Conservation (phyloP, 1,140 invertebrate species). For the Ptiloglossa arizonensis region DNA sequence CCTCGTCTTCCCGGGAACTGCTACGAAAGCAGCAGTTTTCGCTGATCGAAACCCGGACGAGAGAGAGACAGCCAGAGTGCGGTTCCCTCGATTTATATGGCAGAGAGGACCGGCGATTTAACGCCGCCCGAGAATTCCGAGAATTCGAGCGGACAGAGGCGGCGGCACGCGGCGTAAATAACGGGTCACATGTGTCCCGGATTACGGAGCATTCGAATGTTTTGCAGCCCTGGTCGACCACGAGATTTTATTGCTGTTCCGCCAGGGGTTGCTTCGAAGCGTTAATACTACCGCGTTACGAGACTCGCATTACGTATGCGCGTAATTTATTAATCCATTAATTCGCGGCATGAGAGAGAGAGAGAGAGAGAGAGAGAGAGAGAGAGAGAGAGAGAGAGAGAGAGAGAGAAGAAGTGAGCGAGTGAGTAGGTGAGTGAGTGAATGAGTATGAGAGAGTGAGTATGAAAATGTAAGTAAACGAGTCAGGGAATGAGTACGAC, state of each 20-base stretch:
- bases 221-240: neutral
- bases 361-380: no score
- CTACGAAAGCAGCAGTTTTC: neutral
- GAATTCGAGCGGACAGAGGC: neutral
- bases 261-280: slow-evolving; percentile 1
- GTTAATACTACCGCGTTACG: slow-evolving; percentile 9
- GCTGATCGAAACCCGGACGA: neutral
- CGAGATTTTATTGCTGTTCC: slow-evolving; percentile 19
- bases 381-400: no score
- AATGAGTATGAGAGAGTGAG: no score
- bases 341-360: no score
- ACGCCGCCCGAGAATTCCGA: neutral
- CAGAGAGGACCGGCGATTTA: slow-evolving; percentile 1
- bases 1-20: no score
- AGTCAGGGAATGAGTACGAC: no score
- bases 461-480: no score
- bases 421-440: no score
- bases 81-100: slow-evolving; percentile 11
- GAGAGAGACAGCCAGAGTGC: neutral
- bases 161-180: slow-evolving; percentile 17
- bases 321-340: slow-evolving; percentile 18
- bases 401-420: no score
- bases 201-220: slow-evolving; percentile 8
- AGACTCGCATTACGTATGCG: neutral
- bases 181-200: slow-evolving; percentile 23